Evolutionary conservation across 2,888 invertebrate species (phyloP), one percentile per base, ranked within the genome.

Genomic region (Acholoe squamosa): DNA sequence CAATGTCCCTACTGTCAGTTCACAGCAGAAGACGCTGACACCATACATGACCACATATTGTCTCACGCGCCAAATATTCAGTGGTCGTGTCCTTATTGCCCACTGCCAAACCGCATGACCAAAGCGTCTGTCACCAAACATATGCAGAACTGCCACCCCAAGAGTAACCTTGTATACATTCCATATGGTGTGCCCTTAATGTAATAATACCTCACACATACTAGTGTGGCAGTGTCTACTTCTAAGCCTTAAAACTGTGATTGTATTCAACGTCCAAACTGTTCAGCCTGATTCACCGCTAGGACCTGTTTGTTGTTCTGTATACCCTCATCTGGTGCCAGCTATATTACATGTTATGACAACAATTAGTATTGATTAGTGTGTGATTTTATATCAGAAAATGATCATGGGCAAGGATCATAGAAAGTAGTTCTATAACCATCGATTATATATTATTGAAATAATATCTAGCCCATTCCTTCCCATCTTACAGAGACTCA

Each of bases 1-100:
- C 86, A 22, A 10, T 90, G 90, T 34, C 90, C 90, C 16, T 90
- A 90, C 54, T 90, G 90, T 33, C 19, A 54, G 1, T 90, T 56
- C 80, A 51, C 28, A 31, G 84, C 77, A 12, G 84, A 80, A 56
- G 90, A 77, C 52, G 28, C 90, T 22, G 90, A 90, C 52, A 56
- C 77, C 16, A 77, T 90, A 0, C 90, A 90, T 54, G 31, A 90
- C 56, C 90, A 90, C 54, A 90, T 90, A 22, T 61, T 90, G 33
- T 16, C 31, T 5, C 90, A 90, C 25, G 90, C 52, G 12, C 80
- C 90, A 31, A 52, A 80, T 54, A 84, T 90, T n/a, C 86, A 86
- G 19, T 90, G 90, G 90, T 76, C 84, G 28, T 90, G 90, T 22
- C 90, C 90, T 16, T 90, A 90, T 56, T 90, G 90, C 90, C 77